Evolutionary conservation across 1,140 invertebrate genomes (phyloP).

Genomic region (Vanessa atalanta): DNA sequence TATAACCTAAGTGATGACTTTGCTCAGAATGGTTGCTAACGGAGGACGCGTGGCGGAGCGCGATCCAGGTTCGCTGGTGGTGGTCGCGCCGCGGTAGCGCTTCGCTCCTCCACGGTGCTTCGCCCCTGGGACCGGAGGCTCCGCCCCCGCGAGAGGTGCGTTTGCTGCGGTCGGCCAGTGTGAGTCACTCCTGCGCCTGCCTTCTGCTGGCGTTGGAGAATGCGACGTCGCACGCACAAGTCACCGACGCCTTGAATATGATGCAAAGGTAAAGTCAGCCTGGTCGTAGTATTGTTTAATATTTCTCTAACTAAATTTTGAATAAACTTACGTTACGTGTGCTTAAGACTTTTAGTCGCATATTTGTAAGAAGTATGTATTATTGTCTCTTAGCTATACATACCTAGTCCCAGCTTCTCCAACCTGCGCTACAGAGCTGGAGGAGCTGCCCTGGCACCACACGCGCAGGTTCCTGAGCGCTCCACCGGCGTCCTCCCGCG

Average conservation of each 20-base stretch:
- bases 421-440: slow-evolving; percentile 55
- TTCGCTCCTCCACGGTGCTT: slow-evolving; percentile 33
- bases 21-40: slow-evolving; percentile 69
- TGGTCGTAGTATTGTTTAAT: background rate
- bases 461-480: slow-evolving; percentile 82
- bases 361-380: background rate
- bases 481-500: slow-evolving; percentile 82
- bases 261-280: slow-evolving; percentile 82
- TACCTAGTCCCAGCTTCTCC: slow-evolving; percentile 46
- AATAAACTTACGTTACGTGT: no score
- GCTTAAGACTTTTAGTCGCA: no score
- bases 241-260: slow-evolving; percentile 78
- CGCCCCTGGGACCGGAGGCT: slow-evolving; percentile 48
- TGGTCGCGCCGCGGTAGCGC: slow-evolving; percentile 72
- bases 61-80: slow-evolving; percentile 81
- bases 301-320: background rate
- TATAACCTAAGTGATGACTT: no score
- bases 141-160: slow-evolving; percentile 76
- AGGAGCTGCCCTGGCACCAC: slow-evolving; percentile 82
- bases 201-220: slow-evolving; percentile 83
- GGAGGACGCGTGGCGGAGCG: slow-evolving; percentile 64
- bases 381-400: slow-evolving; percentile 48
- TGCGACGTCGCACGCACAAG: slow-evolving; percentile 82
- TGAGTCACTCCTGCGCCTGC: slow-evolving; percentile 71
- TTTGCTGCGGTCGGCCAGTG: slow-evolving; percentile 72